Evolutionary conservation across 1,140 invertebrate genomes (phyloP).

Genomic region (Zophobas morio): DNA sequence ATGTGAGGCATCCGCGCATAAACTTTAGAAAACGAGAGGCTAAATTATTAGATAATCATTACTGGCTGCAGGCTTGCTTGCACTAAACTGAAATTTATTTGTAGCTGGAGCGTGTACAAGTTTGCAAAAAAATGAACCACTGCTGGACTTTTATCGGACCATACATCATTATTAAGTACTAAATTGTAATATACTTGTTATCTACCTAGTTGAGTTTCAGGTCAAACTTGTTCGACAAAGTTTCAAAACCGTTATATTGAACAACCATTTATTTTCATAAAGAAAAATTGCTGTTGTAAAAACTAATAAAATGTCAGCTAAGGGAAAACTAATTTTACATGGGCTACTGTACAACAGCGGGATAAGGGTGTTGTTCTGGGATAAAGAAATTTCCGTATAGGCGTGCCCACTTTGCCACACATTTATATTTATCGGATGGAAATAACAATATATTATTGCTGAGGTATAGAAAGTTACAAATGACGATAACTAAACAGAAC

Average conservation of each 20-base stretch:
- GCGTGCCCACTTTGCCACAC: too few species aligned
- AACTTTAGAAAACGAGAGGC: neutral
- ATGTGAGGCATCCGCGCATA: conserved; percentile 13
- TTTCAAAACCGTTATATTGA: conserved; percentile 17
- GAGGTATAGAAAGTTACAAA: too few species aligned
- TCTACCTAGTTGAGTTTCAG: conserved; percentile 8
- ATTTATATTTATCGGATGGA: too few species aligned
- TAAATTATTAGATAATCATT: conserved; percentile 23
- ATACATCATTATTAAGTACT: neutral
- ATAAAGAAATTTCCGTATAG: too few species aligned
- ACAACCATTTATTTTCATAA: conserved; percentile 17
- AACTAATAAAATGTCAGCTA: conserved; percentile 17
- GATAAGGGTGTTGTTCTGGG: neutral
- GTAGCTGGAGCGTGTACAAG: neutral
- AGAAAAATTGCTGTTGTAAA: conserved; percentile 13
- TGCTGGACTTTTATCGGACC: neutral
- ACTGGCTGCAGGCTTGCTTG: neutral
- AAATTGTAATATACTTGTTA: neutral
- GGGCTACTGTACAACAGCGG: neutral
- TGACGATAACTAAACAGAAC: too few species aligned
- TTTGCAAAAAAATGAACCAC: neutral
- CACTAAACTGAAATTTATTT: conserved; percentile 20
- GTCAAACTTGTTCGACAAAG: conserved; percentile 1
- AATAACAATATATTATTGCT: too few species aligned
- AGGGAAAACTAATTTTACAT: neutral